A percentile compares a stretch with the other conserved stretches of the same genome.
phyloP scores from a whole-genome alignment of 2,888 invertebrate genomes.

The Lithophane semibrunnea region DNA sequence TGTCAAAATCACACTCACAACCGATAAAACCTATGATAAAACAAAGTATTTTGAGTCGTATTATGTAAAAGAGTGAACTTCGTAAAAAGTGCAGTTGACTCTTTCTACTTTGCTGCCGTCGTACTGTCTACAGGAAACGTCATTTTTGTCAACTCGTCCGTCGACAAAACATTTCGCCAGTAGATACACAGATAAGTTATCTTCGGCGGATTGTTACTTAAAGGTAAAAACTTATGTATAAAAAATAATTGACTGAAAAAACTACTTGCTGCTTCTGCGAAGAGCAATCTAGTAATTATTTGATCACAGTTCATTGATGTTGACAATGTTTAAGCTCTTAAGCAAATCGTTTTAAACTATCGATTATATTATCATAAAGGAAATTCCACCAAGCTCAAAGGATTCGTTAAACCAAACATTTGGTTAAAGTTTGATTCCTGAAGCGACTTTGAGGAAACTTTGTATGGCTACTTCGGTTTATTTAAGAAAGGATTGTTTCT shows the following conservation, averaged over 20 bases:
- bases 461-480: constrained; percentile 25
- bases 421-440: constrained; percentile 63
- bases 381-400: constrained; percentile 63
- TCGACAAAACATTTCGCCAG: no score
- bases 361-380: constrained; percentile 12
- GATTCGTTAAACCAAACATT: constrained; percentile 63
- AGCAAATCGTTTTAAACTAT: constrained; percentile 23
- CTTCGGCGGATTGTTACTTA: not conserved
- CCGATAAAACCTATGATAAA: no score
- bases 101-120: no score
- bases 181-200: not conserved
- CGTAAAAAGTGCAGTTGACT: no score
- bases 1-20: no score
- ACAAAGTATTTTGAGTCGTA: no score
- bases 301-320: constrained; percentile 28
- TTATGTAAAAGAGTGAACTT: no score
- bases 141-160: no score
- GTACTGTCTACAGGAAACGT: no score
- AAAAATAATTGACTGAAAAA: not conserved
- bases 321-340: constrained; percentile 34
- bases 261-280: constrained; percentile 3
- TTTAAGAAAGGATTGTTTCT: not conserved
- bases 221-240: not conserved
- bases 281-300: constrained; percentile 17
- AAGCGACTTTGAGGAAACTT: constrained; percentile 57